Evolutionary conservation across 2,888 invertebrate species (phyloP).

Genomic region (Volucella zonaria): DNA sequence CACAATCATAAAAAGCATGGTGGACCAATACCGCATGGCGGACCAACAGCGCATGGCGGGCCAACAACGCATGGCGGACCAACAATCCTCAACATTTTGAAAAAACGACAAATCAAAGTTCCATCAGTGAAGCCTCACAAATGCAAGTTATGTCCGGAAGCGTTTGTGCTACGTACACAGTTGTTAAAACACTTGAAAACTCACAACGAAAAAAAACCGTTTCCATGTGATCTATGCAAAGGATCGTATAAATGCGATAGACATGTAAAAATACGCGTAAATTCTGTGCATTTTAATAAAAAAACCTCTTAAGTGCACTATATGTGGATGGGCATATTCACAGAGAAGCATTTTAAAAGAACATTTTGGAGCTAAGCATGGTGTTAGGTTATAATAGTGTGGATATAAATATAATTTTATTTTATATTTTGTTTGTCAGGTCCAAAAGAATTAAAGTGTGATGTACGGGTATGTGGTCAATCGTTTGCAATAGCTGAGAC

Average conservation of each 20-base stretch:
- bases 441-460: constrained; percentile 41
- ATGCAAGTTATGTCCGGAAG: constrained; percentile 35
- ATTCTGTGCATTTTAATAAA: constrained; percentile 44
- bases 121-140: constrained; percentile 40
- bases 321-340: constrained; percentile 41
- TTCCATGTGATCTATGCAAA: constrained; percentile 17
- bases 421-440: constrained; percentile 3
- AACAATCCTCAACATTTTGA: constrained; percentile 21
- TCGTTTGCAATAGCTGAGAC: constrained; percentile 36
- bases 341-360: constrained; percentile 44
- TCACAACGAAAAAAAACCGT: constrained; percentile 43
- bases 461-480: constrained; percentile 40
- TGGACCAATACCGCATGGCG: constrained; percentile 12
- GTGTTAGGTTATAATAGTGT: constrained; percentile 5
- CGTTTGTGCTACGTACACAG: constrained; percentile 54
- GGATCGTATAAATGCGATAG: constrained; percentile 51
- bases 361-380: constrained; percentile 41
- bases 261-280: constrained; percentile 45
- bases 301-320: constrained; percentile 43
- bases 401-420: background rate
- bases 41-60: constrained; percentile 52
- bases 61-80: constrained; percentile 13
- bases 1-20: constrained; percentile 54
- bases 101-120: background rate
- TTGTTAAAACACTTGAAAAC: constrained; percentile 46